Evolutionary conservation across 1,140 invertebrate genomes (phyloP), one percentile per base, ranked within the genome.

Genomic region (Trichonephila clavipes): DNA sequence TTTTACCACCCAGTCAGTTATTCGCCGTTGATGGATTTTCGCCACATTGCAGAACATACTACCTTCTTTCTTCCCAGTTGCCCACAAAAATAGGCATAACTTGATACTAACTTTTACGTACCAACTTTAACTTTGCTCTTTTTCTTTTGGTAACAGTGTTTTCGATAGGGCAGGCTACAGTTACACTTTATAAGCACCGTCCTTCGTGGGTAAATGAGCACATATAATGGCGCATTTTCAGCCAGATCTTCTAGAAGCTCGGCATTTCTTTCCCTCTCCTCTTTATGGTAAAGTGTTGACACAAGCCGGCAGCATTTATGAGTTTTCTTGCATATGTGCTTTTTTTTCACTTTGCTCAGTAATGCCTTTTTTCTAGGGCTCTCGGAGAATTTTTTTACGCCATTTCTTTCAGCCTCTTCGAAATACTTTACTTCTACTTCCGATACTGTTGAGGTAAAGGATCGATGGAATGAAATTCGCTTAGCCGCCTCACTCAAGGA

Each of bases 221-320:
- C 40, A 24, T 69, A 77, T 92, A 92, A 92, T 90, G 89, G 89
- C 10, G 44, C 89, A 82, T 90, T 90, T 61, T 83, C 81, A 61
- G 69, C 66, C 59, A 28, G 28, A 77, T 19, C 28, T 51, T 12
- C 85, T 59, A 24, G 28, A 64, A 28, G 12, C 24, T 81, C 10
- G 51, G 69, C n/a, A 24, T 28, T 81, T 82, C 72, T 34, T 77
- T 28, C 12, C 24, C 10, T 40, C 51, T 90, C 18, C 82, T 81
- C 82, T 85, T 92, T 69, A 83, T 85, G 77, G 81, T 85, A 24
- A 58, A 62, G 62, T 85, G 72, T 64, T 92, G n/a, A 66, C 72
- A 92, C 81, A 69, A 92, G 44, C 59, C n/a, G 28, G 18, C 28
- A 44, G 82, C 90, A 64, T 92, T 92, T 85, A 82, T 85, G 89